phyloP scores from a whole-genome alignment of 1,140 invertebrate genomes.

The Hydropsyche tenuis region DNA sequence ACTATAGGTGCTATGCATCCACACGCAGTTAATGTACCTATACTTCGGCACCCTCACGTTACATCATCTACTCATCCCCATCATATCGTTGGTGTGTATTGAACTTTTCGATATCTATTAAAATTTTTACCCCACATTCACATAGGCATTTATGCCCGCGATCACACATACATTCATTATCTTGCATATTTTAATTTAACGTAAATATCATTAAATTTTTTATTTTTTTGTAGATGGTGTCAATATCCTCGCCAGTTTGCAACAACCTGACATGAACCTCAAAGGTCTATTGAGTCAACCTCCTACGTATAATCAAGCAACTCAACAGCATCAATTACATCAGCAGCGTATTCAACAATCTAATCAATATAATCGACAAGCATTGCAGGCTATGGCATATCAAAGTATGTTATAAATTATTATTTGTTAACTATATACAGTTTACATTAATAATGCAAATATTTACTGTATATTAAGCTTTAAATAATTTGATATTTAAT shows the following conservation, averaged over 20 bases:
- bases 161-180: background rate
- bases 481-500: background rate
- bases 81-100: constrained; percentile 54
- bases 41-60: constrained; percentile 57
- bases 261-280: constrained; percentile 59
- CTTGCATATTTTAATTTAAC: background rate
- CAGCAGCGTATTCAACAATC: constrained; percentile 38
- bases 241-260: constrained; percentile 33
- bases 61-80: constrained; percentile 61
- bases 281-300: constrained; percentile 57
- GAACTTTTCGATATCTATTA: background rate
- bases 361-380: constrained; percentile 47
- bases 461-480: too few species aligned
- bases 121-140: background rate
- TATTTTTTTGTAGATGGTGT: constrained; percentile 40
- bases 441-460: too few species aligned
- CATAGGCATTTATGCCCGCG: background rate
- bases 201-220: background rate
- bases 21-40: constrained; percentile 48
- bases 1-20: constrained; percentile 37
- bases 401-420: constrained; percentile 53
- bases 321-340: constrained; percentile 53
- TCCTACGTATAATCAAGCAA: constrained; percentile 36
- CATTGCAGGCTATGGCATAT: constrained; percentile 52
- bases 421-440: background rate